These are phyloP conservation scores for Ophraella communa DNA, from an alignment of 2,888 invertebrate species.

Conservation along the genomic window DNA sequence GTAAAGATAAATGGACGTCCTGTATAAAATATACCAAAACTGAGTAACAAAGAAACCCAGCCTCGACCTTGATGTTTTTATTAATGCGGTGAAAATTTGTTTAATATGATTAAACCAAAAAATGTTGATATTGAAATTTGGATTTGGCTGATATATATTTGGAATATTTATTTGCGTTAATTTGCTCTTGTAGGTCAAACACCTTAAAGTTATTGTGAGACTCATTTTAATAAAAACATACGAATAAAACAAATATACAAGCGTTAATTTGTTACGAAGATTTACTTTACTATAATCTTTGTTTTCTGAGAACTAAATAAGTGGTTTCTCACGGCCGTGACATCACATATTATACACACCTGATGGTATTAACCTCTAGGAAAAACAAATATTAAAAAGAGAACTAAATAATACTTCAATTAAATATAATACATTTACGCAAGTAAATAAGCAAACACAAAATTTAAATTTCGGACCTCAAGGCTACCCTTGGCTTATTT, in stretches of 20 bases:
- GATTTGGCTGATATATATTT: not conserved
- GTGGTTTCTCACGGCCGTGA: constrained; percentile 6
- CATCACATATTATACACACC: constrained; percentile 9
- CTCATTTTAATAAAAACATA: not conserved
- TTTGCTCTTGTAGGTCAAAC: not conserved
- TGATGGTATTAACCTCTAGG: constrained; percentile 28
- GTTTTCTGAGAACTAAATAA: constrained; percentile 12
- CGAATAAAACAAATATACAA: too few relatives aligned
- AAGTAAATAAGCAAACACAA: too few relatives aligned
- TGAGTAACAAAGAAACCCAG: not conserved
- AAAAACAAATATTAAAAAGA: constrained; percentile 33
- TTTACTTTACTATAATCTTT: not conserved
- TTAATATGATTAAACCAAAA: not conserved
- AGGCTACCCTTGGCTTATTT: too few relatives aligned
- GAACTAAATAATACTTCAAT: constrained; percentile 36
- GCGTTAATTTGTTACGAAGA: not conserved
- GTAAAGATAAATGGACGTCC: too few relatives aligned
- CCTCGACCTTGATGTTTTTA: not conserved
- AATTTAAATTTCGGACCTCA: too few relatives aligned
- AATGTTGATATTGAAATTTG: not conserved
- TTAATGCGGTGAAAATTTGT: not conserved
- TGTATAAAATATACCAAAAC: not conserved
- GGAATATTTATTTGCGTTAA: not conserved
- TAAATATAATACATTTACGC: constrained; percentile 24
- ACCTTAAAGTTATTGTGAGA: not conserved